Evolutionary conservation across 2,888 invertebrate genomes (phyloP).

Genomic region (Phasia obesa): DNA sequence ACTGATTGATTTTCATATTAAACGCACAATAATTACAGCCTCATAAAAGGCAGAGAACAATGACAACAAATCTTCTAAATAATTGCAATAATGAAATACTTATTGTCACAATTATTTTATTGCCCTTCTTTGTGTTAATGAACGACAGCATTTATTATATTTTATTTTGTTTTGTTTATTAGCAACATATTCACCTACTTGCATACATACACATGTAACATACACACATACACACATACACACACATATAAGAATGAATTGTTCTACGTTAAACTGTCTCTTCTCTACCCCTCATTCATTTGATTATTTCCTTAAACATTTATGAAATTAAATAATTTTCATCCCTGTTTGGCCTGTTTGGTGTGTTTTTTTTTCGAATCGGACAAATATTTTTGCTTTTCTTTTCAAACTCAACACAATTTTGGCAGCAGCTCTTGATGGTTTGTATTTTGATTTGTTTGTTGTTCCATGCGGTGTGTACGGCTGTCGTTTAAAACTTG

Average conservation of each 20-base stretch:
- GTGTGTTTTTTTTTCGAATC: not conserved
- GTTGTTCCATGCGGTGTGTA: conserved; percentile 44
- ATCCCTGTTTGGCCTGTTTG: conserved; percentile 3
- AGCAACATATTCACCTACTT: not conserved
- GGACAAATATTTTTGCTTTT: conserved; percentile 33
- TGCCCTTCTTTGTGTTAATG: conserved; percentile 75
- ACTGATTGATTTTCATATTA: conserved; percentile 51
- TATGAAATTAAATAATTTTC: conserved; percentile 24
- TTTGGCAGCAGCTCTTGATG: conserved; percentile 59
- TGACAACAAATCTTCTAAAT: conserved; percentile 56
- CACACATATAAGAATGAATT: not conserved
- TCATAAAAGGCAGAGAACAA: conserved; percentile 23
- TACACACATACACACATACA: not conserved
- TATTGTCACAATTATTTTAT: conserved; percentile 83
- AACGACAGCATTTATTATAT: conserved; percentile 72
- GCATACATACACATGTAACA: not conserved
- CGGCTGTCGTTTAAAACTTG: conserved; percentile 49
- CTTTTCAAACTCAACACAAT: conserved; percentile 12
- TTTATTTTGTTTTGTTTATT: conserved; percentile 35
- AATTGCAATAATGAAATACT: conserved; percentile 82
- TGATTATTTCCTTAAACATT: conserved; percentile 3
- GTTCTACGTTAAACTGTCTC: not conserved
- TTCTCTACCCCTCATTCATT: conserved; percentile 8
- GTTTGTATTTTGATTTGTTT: conserved; percentile 48
- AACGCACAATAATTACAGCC: conserved; percentile 34